Percentiles rank a stretch among this genome's conserved stretches.
Evolutionary conservation across 2,113 vertebrate species (phyloP).

Genomic region (Cercocebus atys): DNA sequence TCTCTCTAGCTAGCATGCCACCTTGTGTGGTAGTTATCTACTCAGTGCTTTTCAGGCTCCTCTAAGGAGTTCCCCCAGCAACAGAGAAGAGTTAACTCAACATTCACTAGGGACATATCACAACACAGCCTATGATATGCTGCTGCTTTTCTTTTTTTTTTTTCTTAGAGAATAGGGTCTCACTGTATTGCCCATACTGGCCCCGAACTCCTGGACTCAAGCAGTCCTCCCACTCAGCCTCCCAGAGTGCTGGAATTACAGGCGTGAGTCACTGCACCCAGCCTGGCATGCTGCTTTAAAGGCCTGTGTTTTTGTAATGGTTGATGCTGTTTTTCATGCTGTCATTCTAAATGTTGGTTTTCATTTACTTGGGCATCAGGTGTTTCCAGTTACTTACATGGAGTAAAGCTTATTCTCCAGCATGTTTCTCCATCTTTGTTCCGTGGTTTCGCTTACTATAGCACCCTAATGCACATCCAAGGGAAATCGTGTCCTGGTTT

Average conservation of each 20-base stretch:
- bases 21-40: background rate
- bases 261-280: too few species aligned
- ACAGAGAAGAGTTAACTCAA: background rate
- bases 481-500: background rate
- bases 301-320: background rate
- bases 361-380: background rate
- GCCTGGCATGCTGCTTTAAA: background rate
- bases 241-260: too few species aligned
- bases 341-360: background rate
- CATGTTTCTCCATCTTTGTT: background rate
- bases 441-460: background rate
- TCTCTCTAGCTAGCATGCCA: background rate
- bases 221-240: too few species aligned
- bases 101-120: background rate
- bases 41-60: background rate
- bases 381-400: background rate
- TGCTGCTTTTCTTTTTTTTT: too few species aligned
- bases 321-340: background rate
- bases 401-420: background rate
- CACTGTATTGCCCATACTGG: too few species aligned
- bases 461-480: background rate
- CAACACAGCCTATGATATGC: background rate
- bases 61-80: background rate
- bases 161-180: too few species aligned
- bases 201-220: too few species aligned